Conservation (phyloP, 1,140 invertebrate genomes). For the Drosophila subobscura region DNA sequence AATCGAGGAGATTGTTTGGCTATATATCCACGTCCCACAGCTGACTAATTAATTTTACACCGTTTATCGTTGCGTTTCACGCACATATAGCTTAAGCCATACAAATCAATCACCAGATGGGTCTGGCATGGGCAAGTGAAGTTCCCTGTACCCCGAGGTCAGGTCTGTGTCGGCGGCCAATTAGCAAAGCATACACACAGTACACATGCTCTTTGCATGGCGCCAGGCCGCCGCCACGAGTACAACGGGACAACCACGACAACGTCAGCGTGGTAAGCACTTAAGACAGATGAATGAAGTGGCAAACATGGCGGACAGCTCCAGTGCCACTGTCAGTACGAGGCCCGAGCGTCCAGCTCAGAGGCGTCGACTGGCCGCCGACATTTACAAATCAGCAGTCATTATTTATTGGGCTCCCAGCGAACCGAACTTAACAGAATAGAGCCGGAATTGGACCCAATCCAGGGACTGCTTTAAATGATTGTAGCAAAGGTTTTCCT, state of each 20-base stretch:
- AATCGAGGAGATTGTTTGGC: slow-evolving; percentile 22
- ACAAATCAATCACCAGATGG: slow-evolving; percentile 69
- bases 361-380: slow-evolving; percentile 58
- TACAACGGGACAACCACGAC: slow-evolving; percentile 29
- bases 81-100: slow-evolving; percentile 64
- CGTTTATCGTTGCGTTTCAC: slow-evolving; percentile 73
- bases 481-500: slow-evolving; percentile 31
- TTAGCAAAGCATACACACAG: slow-evolving; percentile 73
- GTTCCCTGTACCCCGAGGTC: background rate
- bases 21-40: slow-evolving; percentile 34
- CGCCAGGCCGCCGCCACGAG: slow-evolving; percentile 50
- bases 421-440: background rate
- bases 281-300: slow-evolving; percentile 80
- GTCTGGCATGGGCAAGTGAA: background rate
- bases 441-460: no score
- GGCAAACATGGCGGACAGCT: slow-evolving; percentile 71
- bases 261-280: slow-evolving; percentile 55
- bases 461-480: slow-evolving; percentile 20
- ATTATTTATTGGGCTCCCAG: slow-evolving; percentile 62
- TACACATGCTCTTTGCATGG: slow-evolving; percentile 70
- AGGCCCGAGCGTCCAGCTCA: slow-evolving; percentile 43
- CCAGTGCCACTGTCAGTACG: slow-evolving; percentile 19
- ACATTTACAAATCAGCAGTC: slow-evolving; percentile 73
- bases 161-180: slow-evolving; percentile 36
- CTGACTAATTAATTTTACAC: slow-evolving; percentile 79